A percentile compares a stretch with the other conserved stretches of the same genome.
These are phyloP conservation scores for Scleropages formosus DNA, from an alignment of 2,797 vertebrate species.

Conservation along the genomic window DNA sequence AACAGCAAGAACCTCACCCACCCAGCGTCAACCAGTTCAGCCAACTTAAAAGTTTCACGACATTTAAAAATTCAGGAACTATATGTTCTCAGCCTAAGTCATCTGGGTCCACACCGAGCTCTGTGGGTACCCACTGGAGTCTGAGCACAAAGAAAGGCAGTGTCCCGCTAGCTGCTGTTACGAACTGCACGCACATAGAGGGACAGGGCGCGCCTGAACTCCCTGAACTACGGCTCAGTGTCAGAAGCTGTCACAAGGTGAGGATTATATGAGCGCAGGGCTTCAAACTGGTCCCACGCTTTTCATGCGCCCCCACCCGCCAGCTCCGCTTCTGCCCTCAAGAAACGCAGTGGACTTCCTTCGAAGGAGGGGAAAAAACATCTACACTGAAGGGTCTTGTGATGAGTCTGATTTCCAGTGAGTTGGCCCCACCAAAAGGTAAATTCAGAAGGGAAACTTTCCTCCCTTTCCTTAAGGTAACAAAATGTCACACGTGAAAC, in stretches of 20 bases:
- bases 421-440: background rate
- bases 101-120: background rate
- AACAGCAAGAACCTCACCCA: too few species aligned
- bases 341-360: background rate
- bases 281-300: constrained; percentile 65
- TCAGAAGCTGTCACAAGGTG: constrained; percentile 61
- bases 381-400: background rate
- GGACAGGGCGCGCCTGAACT: background rate
- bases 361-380: background rate
- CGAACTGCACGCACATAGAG: background rate
- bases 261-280: constrained; percentile 62
- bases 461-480: too few species aligned
- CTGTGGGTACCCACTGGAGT: background rate
- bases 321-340: background rate
- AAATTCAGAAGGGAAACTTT: background rate
- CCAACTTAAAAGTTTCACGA: too few species aligned
- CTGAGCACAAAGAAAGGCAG: background rate
- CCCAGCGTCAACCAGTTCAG: too few species aligned
- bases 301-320: constrained; percentile 39
- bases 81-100: too few species aligned
- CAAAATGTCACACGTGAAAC: too few species aligned
- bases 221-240: constrained; percentile 45
- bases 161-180: constrained; percentile 3
- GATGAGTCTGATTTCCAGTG: background rate
- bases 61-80: too few species aligned